A percentile compares a stretch with the other conserved stretches of the same genome.
These are phyloP conservation scores for Zhuqinia jingwanae DNA, from an alignment of 2,888 invertebrate species.

Conservation along the genomic window DNA sequence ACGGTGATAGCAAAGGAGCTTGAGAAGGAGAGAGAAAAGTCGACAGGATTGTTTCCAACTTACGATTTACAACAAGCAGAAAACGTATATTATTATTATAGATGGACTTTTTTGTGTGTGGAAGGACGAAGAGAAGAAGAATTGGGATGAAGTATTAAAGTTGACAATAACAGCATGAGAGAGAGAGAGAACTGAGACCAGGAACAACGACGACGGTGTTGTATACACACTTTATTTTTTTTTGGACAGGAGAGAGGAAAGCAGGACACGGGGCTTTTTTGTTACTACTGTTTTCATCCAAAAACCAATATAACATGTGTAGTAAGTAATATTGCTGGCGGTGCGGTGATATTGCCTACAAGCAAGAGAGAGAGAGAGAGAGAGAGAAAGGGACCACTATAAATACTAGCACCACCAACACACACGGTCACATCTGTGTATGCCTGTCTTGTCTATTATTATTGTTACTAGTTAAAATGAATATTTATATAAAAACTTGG, in stretches of 20 bases:
- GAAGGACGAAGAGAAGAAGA: neutral
- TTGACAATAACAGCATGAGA: constrained; percentile 35
- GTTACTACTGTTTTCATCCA: constrained; percentile 26
- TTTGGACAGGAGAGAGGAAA: neutral
- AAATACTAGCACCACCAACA: constrained; percentile 23
- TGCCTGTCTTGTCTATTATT: constrained; percentile 29
- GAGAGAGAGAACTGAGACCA: constrained; percentile 5
- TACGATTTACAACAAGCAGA: constrained; percentile 60
- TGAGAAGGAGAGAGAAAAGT: constrained; percentile 43
- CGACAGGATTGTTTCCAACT: constrained; percentile 55
- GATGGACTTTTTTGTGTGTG: constrained; percentile 44
- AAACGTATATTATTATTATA: constrained; percentile 59
- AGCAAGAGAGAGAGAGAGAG: constrained; percentile 20
- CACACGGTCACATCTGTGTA: constrained; percentile 50
- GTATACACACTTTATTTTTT: neutral
- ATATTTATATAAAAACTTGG: neutral
- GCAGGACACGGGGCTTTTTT: constrained; percentile 40
- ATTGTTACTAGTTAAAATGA: constrained; percentile 18
- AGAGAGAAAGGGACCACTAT: too few species aligned
- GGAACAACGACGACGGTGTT: constrained; percentile 13
- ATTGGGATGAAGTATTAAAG: constrained; percentile 38
- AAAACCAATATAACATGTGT: constrained; percentile 14
- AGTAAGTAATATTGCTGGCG: too few species aligned
- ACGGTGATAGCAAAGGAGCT: neutral
- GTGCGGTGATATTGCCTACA: neutral